Percentiles rank a stretch among this genome's conserved stretches.
Conservation (phyloP, 2,113 vertebrate genomes). For the Saccopteryx bilineata region DNA sequence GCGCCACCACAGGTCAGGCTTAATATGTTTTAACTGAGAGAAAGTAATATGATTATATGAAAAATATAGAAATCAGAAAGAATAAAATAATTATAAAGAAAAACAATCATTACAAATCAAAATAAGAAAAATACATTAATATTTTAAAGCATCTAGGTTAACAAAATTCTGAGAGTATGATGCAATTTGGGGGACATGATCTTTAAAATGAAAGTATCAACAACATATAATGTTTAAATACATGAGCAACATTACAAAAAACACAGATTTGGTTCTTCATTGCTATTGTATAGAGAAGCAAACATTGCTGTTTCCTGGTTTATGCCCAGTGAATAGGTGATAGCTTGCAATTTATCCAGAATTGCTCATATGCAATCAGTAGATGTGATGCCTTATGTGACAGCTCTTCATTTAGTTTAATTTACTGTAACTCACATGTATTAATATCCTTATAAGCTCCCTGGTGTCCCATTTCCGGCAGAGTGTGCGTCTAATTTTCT, state of each 20-base stretch:
- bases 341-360: conserved; percentile 38
- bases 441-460: conserved; percentile 68
- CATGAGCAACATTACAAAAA: neutral
- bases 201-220: conserved; percentile 19
- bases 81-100: neutral
- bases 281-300: neutral
- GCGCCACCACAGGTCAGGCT: too few species aligned
- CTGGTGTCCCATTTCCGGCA: conserved; percentile 56
- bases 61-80: conserved; percentile 27
- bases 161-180: neutral
- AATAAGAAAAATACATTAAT: neutral
- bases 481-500: conserved; percentile 67
- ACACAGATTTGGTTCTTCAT: neutral
- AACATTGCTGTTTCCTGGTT: neutral
- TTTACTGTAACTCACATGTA: conserved; percentile 74
- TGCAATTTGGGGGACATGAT: neutral
- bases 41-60: conserved; percentile 30
- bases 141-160: neutral
- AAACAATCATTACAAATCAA: conserved; percentile 41
- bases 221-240: neutral
- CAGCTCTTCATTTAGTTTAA: conserved; percentile 78
- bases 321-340: conserved; percentile 13
- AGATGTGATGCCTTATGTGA: conserved; percentile 45
- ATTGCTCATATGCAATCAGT: conserved; percentile 63
- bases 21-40: conserved; percentile 54